Conservation (phyloP, 2,113 vertebrate species). For the Microcebus griseorufus region DNA sequence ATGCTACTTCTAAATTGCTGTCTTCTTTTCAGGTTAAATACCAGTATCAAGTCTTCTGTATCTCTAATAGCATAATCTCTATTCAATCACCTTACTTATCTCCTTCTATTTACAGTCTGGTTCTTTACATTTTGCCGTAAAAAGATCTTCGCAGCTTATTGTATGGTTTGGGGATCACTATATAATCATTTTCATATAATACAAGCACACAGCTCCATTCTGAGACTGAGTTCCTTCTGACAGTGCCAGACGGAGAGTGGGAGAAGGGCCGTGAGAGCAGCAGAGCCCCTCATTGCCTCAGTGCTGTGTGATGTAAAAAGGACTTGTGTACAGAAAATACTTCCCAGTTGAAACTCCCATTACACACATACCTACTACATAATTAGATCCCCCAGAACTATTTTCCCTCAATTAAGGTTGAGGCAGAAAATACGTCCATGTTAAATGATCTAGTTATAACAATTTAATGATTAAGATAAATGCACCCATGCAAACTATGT, state of each 20-base stretch:
- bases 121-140: neutral
- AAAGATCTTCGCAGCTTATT: neutral
- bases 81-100: neutral
- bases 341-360: neutral
- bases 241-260: neutral
- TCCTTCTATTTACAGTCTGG: neutral
- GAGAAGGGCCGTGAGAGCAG: neutral
- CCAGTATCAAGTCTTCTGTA: accelerated
- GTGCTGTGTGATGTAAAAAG: neutral
- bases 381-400: neutral
- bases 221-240: neutral
- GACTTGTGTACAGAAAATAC: neutral
- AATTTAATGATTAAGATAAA: constrained; percentile 54
- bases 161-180: neutral
- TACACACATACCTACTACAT: neutral
- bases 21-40: neutral
- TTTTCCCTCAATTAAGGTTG: neutral
- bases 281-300: neutral
- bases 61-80: neutral
- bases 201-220: neutral
- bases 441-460: constrained; percentile 40
- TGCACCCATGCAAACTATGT: neutral
- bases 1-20: neutral
- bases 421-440: neutral
- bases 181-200: neutral